Conservation (phyloP, 2,113 vertebrate species). For the Hypomesus transpacificus region DNA sequence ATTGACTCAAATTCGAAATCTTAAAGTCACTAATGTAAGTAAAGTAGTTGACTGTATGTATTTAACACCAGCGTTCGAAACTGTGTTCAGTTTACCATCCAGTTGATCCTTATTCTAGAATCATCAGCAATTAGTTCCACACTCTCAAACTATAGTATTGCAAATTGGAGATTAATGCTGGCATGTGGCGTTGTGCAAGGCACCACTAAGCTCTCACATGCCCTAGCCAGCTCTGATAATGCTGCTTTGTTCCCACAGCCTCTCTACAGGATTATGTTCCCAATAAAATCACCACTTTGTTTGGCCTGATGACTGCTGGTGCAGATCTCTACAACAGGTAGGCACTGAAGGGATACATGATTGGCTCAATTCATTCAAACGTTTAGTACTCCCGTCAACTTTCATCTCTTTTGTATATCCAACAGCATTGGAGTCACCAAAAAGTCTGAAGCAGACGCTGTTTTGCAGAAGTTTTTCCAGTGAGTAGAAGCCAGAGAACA, state of each 20-base stretch:
- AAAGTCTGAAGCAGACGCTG: conserved; percentile 57
- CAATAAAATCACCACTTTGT: conserved; percentile 56
- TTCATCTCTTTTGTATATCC: not conserved
- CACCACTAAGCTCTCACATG: conserved; percentile 46
- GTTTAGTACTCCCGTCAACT: no score
- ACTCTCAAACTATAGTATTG: no score
- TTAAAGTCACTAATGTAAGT: no score
- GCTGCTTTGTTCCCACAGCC: conserved; percentile 47
- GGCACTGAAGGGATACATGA: not conserved
- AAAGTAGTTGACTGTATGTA: no score
- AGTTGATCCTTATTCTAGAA: no score
- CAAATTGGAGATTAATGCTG: not conserved
- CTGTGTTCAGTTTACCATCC: no score
- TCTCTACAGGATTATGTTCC: conserved; percentile 56
- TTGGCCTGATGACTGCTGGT: conserved; percentile 60
- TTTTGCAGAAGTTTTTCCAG: conserved; percentile 64
- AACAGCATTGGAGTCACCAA: conserved; percentile 64
- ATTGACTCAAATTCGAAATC: no score
- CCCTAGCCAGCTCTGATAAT: conserved; percentile 18
- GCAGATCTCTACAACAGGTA: conserved; percentile 61
- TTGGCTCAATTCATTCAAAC: not conserved
- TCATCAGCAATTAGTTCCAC: no score
- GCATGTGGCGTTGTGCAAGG: conserved; percentile 1
- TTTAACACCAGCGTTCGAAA: no score
- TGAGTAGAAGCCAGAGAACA: conserved; percentile 40